Conservation (phyloP, 2,113 vertebrate genomes). For the Nesogale talazaci region DNA sequence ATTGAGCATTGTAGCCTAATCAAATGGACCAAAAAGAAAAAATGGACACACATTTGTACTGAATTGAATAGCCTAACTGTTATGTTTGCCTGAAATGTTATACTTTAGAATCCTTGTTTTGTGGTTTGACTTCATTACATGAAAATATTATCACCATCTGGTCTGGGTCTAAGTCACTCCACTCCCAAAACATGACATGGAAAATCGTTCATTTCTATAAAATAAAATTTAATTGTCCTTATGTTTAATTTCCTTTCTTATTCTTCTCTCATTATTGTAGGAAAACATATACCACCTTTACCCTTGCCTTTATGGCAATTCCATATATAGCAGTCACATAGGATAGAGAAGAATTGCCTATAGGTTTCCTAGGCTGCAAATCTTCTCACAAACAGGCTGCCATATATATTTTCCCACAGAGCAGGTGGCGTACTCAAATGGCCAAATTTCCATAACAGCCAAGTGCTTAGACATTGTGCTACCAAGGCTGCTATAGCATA, state of each 20-base stretch:
- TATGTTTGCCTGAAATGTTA: constrained; percentile 21
- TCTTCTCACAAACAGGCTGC: neutral
- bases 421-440: neutral
- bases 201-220: constrained; percentile 25
- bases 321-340: neutral
- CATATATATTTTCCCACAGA: neutral
- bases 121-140: neutral
- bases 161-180: neutral
- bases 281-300: neutral
- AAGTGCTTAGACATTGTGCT: neutral
- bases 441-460: neutral
- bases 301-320: neutral
- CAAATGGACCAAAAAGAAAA: constrained; percentile 41
- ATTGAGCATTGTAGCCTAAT: constrained; percentile 51
- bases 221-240: constrained; percentile 26
- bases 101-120: constrained; percentile 18
- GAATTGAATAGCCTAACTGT: neutral
- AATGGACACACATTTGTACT: constrained; percentile 50
- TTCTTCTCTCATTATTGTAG: neutral
- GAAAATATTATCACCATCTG: neutral
- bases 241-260: neutral
- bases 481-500: neutral
- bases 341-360: neutral
- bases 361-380: neutral
- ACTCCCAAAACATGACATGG: neutral